A percentile compares a stretch with the other conserved stretches of the same genome.
phyloP scores from a whole-genome alignment of 2,888 invertebrate genomes.

The Ypsolopha sequella region DNA sequence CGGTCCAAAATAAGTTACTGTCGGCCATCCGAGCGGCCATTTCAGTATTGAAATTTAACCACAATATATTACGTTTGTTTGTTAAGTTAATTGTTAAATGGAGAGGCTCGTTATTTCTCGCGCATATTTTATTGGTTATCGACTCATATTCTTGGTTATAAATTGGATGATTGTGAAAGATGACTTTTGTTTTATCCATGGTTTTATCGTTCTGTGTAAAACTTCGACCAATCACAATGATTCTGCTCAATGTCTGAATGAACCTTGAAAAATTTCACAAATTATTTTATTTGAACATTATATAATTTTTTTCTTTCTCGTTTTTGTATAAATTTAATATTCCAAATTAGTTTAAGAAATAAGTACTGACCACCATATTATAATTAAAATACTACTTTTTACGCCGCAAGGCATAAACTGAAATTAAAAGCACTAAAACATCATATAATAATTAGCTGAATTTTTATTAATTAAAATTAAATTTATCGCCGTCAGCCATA shows the following conservation, averaged over 20 bases:
- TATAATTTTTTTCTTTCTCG: constrained; percentile 5
- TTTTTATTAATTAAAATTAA: constrained; percentile 25
- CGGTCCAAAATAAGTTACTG: constrained; percentile 32
- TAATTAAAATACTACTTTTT: too few relatives aligned
- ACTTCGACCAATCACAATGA: constrained; percentile 5
- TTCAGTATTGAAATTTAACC: constrained; percentile 63
- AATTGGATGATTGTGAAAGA: constrained; percentile 62
- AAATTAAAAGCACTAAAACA: too few relatives aligned
- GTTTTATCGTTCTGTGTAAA: constrained; percentile 31
- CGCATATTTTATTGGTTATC: constrained; percentile 54
- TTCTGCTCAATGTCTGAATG: neutral
- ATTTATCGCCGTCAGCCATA: constrained; percentile 16
- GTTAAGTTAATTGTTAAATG: constrained; percentile 71
- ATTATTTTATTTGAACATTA: neutral
- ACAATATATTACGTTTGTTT: constrained; percentile 70
- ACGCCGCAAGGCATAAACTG: too few relatives aligned
- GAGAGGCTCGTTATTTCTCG: constrained; percentile 57
- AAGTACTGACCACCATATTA: too few relatives aligned
- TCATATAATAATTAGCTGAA: constrained; percentile 18
- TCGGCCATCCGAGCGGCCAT: constrained; percentile 36
- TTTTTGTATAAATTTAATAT: constrained; percentile 7
- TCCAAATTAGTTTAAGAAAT: constrained; percentile 10
- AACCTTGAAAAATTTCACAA: neutral
- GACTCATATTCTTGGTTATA: constrained; percentile 28
- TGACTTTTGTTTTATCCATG: constrained; percentile 26